These are phyloP conservation scores for Dendrolimus pini DNA, from an alignment of 2,888 invertebrate species.

Conservation along the genomic window DNA sequence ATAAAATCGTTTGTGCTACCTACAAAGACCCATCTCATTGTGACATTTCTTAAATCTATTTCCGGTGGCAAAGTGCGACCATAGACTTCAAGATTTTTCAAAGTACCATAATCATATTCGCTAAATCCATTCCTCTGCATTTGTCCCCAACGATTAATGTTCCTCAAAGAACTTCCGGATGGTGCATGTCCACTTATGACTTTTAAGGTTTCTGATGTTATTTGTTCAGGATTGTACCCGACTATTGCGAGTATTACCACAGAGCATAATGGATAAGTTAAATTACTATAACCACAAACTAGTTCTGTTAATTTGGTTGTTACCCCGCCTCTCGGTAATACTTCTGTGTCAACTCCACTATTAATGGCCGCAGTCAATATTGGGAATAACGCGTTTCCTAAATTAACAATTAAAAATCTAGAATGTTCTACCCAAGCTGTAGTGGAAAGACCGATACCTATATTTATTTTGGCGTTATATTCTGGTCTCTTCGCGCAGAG, in stretches of 20 bases:
- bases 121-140: slow-evolving; percentile 23
- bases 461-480: slow-evolving; percentile 29
- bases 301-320: slow-evolving; percentile 13
- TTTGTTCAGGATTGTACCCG: slow-evolving; percentile 25
- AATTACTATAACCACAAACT: slow-evolving; percentile 19
- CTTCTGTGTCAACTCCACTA: slow-evolving; percentile 14
- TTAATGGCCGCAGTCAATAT: slow-evolving; percentile 4
- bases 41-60: slow-evolving; percentile 19
- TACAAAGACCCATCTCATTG: slow-evolving; percentile 22
- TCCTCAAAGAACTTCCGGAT: slow-evolving; percentile 27
- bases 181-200: slow-evolving; percentile 26
- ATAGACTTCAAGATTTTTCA: slow-evolving; percentile 19
- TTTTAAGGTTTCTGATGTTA: slow-evolving; percentile 18
- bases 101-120: slow-evolving; percentile 21
- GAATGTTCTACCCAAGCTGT: slow-evolving; percentile 22
- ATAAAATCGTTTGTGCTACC: slow-evolving; percentile 27
- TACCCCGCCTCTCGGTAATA: slow-evolving; percentile 16
- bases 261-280: slow-evolving; percentile 24
- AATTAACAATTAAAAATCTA: slow-evolving; percentile 17
- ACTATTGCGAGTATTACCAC: slow-evolving; percentile 20
- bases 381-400: slow-evolving; percentile 14
- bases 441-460: slow-evolving; percentile 27
- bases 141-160: slow-evolving; percentile 28
- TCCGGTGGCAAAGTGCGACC: slow-evolving; percentile 17
- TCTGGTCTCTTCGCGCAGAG: slow-evolving; percentile 26